These are phyloP conservation scores for Lordiphosa clarofinis DNA, from an alignment of 1,140 invertebrate genomes.

Conservation along the genomic window DNA sequence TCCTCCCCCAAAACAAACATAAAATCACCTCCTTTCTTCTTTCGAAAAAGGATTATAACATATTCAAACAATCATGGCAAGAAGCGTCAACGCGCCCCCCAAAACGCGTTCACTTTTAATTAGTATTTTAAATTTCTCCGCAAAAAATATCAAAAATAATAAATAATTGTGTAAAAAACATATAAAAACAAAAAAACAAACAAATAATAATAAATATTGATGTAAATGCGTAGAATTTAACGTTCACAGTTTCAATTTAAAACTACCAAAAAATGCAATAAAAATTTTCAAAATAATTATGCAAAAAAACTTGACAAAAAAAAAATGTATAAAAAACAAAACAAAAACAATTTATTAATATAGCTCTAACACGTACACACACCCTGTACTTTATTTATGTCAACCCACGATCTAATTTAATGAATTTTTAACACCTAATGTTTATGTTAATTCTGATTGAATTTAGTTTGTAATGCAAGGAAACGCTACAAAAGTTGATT, in stretches of 20 bases:
- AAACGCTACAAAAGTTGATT: too few relatives aligned
- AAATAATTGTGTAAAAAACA: slow-evolving; percentile 61
- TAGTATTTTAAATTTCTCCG: slow-evolving; percentile 70
- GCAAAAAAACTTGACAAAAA: slow-evolving; percentile 61
- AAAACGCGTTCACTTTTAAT: slow-evolving; percentile 59
- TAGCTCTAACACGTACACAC: slow-evolving; percentile 17
- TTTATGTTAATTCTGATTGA: slow-evolving; percentile 28
- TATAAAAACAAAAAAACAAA: slow-evolving; percentile 29
- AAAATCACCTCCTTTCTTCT: slow-evolving; percentile 6
- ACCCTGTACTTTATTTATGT: slow-evolving; percentile 52
- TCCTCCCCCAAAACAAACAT: slow-evolving; percentile 2
- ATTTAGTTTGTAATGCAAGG: slow-evolving; percentile 1
- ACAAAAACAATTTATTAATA: slow-evolving; percentile 35
- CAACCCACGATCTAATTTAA: slow-evolving; percentile 27
- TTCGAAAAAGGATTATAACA: slow-evolving; percentile 1
- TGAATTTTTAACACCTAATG: slow-evolving; percentile 21
- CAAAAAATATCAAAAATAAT: slow-evolving; percentile 50
- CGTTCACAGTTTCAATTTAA: slow-evolving; percentile 70
- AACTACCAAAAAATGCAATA: slow-evolving; percentile 63
- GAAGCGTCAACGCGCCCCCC: slow-evolving; percentile 31
- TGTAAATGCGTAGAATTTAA: slow-evolving; percentile 75
- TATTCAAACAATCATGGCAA: slow-evolving; percentile 64
- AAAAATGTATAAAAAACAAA: slow-evolving; percentile 26
- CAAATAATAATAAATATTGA: slow-evolving; percentile 35
- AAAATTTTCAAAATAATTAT: slow-evolving; percentile 67